A percentile compares a stretch with the other conserved stretches of the same genome.
Conservation (phyloP, 1,140 invertebrate species). For the Drosophila simulans region DNA sequence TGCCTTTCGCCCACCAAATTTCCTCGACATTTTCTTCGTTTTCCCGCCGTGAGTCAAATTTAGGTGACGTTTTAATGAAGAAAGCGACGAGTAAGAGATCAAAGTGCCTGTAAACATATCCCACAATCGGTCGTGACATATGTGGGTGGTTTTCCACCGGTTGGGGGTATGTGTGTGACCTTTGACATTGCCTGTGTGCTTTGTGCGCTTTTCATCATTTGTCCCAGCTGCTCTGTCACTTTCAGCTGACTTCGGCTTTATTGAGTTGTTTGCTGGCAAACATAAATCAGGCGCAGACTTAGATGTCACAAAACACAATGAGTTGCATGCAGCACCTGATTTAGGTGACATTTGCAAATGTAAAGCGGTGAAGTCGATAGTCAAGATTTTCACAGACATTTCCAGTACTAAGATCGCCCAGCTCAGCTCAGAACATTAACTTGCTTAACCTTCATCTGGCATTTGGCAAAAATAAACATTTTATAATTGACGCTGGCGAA, state of each 20-base stretch:
- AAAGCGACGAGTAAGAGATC: conserved; percentile 38
- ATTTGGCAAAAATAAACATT: conserved; percentile 44
- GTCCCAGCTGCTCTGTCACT: conserved; percentile 31
- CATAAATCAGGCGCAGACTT: conserved; percentile 66
- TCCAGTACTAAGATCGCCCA: background rate
- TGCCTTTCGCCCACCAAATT: background rate
- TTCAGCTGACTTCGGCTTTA: conserved; percentile 54
- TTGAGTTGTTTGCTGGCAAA: conserved; percentile 56
- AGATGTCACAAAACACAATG: conserved; percentile 23
- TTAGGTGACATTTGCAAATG: conserved; percentile 21
- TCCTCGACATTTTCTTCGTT: background rate
- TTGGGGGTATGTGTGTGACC: conserved; percentile 39
- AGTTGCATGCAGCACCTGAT: conserved; percentile 2
- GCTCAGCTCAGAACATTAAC: conserved; percentile 16
- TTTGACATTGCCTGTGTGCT: conserved; percentile 63
- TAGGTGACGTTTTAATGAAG: conserved; percentile 51
- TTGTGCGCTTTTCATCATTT: conserved; percentile 63
- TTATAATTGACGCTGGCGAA: conserved; percentile 27
- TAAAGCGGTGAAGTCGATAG: background rate
- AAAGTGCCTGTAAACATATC: conserved; percentile 39
- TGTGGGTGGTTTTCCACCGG: conserved; percentile 13
- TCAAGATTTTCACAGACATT: conserved; percentile 4
- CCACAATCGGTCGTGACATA: conserved; percentile 45
- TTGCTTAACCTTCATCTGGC: background rate
- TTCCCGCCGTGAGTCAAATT: conserved; percentile 32